phyloP scores from a whole-genome alignment of 2,113 vertebrate species.

The Anoura caudifer region DNA sequence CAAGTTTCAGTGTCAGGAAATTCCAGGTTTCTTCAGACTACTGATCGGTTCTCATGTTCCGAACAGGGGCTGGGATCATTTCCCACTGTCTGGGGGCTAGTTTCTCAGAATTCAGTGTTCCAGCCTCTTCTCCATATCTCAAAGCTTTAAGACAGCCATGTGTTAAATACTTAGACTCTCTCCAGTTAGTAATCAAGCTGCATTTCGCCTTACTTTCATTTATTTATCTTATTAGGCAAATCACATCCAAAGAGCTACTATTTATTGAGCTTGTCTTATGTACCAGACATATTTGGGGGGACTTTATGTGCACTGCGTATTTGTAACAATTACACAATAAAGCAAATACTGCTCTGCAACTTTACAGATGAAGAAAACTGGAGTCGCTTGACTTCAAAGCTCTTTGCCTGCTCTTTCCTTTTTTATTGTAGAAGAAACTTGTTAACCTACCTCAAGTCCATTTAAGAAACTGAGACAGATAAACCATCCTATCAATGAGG shows the following conservation, averaged over 20 bases:
- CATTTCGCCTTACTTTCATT: background rate
- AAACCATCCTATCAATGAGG: background rate
- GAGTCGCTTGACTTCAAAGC: background rate
- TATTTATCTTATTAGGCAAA: background rate
- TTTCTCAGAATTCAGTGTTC: background rate
- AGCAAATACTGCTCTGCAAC: background rate
- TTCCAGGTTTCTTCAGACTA: background rate
- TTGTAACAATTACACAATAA: background rate
- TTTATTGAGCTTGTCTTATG: background rate
- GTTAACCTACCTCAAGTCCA: background rate
- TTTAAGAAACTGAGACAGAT: background rate
- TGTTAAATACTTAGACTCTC: background rate
- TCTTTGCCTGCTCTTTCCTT: background rate
- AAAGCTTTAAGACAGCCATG: background rate
- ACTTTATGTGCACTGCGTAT: background rate
- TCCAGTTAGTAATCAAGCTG: background rate
- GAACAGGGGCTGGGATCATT: background rate
- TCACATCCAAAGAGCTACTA: background rate
- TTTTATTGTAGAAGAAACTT: background rate
- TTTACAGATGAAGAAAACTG: background rate
- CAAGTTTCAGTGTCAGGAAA: background rate
- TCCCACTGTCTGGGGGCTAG: background rate
- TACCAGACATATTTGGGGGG: background rate
- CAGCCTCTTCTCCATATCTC: background rate
- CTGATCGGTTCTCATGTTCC: background rate